phyloP scores from a whole-genome alignment of 2,113 vertebrate genomes.

The Cephalopholis sonnerati region DNA sequence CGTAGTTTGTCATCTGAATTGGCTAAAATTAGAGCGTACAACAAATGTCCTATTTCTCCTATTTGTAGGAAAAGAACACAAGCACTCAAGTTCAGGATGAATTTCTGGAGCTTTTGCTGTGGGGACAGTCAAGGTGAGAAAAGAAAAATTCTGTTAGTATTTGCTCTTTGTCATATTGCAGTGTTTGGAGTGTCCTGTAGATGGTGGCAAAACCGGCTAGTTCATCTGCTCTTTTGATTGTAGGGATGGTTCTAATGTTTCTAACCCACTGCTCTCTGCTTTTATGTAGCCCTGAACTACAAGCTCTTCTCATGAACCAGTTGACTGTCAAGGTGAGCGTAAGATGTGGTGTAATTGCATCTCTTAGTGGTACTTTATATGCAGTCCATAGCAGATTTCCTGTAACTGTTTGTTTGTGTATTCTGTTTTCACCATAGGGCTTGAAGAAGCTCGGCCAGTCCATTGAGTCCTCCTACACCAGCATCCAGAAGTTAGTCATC shows the following conservation, averaged over 20 bases:
- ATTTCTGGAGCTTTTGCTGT: slow-evolving; percentile 96
- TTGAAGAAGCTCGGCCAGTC: slow-evolving; percentile 98
- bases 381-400: neutral
- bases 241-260: neutral
- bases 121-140: slow-evolving; percentile 96
- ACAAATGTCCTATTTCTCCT: neutral
- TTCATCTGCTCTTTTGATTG: neutral
- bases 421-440: slow-evolving; percentile 83
- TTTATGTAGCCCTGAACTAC: slow-evolving; percentile 90
- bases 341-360: neutral
- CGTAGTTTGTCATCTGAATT: neutral
- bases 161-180: neutral
- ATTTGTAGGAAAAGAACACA: slow-evolving; percentile 94
- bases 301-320: slow-evolving; percentile 97
- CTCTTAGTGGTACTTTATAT: neutral
- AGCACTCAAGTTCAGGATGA: slow-evolving; percentile 98
- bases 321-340: slow-evolving; percentile 93
- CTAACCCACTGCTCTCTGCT: slow-evolving; percentile 12
- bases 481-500: slow-evolving; percentile 97
- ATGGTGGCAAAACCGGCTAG: slow-evolving; percentile 7
- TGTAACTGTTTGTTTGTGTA: neutral
- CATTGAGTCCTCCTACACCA: slow-evolving; percentile 97
- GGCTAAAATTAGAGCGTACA: neutral
- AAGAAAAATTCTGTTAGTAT: neutral
- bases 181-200: slow-evolving; percentile 41